Percentiles rank a stretch among this genome's conserved stretches.
Evolutionary conservation across 2,113 vertebrate genomes (phyloP).

Genomic region (Nibea coibor): DNA sequence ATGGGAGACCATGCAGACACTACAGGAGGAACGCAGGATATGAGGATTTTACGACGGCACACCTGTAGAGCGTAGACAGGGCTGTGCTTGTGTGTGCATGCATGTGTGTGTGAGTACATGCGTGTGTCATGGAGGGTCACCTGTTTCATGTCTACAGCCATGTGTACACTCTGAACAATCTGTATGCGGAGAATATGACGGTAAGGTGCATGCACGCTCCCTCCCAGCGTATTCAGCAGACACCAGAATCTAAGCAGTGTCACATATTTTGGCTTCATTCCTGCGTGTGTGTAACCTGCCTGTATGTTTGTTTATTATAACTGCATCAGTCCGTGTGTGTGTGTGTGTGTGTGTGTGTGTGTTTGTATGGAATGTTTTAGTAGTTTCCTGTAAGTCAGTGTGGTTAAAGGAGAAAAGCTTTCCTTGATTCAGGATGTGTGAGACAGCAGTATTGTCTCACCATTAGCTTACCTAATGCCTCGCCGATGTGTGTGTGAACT

Average conservation of each 20-base stretch:
- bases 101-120: conserved; percentile 38
- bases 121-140: conserved; percentile 73
- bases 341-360: not conserved
- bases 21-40: conserved; percentile 54
- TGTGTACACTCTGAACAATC: conserved; percentile 80
- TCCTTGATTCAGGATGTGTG: conserved; percentile 29
- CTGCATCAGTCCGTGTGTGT: not conserved
- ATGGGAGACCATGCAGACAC: conserved; percentile 73
- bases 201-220: conserved; percentile 65
- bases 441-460: conserved; percentile 31
- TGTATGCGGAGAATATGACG: conserved; percentile 76
- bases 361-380: conserved; percentile 8
- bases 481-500: conserved; percentile 49
- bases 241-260: not conserved
- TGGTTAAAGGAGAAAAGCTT: conserved; percentile 18
- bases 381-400: conserved; percentile 33
- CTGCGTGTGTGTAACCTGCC: conserved; percentile 20
- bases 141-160: conserved; percentile 78
- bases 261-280: not conserved
- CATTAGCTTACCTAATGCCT: conserved; percentile 52
- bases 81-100: conserved; percentile 42
- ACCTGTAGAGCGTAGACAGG: conserved; percentile 67
- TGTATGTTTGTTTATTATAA: not conserved
- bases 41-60: conserved; percentile 48
- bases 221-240: conserved; percentile 30